phyloP scores from a whole-genome alignment of 2,888 invertebrate species.

The Cephus rjabovi region DNA sequence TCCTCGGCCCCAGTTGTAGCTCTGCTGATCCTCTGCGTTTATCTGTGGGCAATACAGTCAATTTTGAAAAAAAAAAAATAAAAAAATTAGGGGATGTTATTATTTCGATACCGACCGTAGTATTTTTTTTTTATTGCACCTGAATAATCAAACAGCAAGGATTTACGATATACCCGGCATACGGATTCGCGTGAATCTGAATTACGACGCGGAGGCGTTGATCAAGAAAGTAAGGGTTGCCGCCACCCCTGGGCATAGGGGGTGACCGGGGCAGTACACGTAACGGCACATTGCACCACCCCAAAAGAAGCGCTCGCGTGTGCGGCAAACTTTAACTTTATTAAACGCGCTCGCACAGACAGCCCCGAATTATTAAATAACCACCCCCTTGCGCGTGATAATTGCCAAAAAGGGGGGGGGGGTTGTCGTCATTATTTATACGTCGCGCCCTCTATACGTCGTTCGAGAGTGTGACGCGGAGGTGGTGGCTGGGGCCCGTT shows the following conservation, averaged over 20 bases:
- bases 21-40: conserved; percentile 30
- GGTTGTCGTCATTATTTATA: conserved; percentile 23
- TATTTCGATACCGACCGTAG: too few relatives aligned
- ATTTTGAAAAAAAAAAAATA: too few relatives aligned
- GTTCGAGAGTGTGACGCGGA: too few relatives aligned
- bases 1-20: too few relatives aligned
- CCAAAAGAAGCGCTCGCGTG: conserved; percentile 34
- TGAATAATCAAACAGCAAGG: too few relatives aligned
- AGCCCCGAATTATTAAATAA: conserved; percentile 33
- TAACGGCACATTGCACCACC: conserved; percentile 15
- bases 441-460: conserved; percentile 3
- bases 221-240: conserved; percentile 8
- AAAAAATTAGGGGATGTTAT: too few relatives aligned
- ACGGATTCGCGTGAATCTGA: neutral
- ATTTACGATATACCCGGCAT: too few relatives aligned
- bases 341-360: conserved; percentile 30
- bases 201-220: too few relatives aligned
- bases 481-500: neutral
- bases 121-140: too few relatives aligned
- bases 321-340: conserved; percentile 32
- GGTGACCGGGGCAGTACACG: conserved; percentile 1
- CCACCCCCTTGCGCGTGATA: conserved; percentile 18
- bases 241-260: conserved; percentile 5
- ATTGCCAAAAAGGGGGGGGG: conserved; percentile 16
- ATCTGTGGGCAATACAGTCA: conserved; percentile 31